A percentile compares a stretch with the other conserved stretches of the same genome.
Conservation (phyloP, 1,140 invertebrate species). For the Drosophila tropicalis region DNA sequence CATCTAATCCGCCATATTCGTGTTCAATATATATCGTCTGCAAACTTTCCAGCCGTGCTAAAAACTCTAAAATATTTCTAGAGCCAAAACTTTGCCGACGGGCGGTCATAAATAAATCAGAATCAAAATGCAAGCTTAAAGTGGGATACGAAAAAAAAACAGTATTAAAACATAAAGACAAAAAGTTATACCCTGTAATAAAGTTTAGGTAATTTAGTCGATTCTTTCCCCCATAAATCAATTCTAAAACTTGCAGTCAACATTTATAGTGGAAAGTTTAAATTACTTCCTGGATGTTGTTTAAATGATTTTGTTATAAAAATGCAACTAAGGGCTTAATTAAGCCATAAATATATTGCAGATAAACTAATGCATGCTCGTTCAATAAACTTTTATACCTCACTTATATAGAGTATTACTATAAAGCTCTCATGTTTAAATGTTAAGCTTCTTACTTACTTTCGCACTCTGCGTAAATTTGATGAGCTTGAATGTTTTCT, state of each 20-base stretch:
- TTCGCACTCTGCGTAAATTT: slow-evolving; percentile 60
- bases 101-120: slow-evolving; percentile 37
- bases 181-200: neutral
- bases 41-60: slow-evolving; percentile 57
- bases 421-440: slow-evolving; percentile 26
- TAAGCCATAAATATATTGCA: no score
- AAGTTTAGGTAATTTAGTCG: neutral
- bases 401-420: neutral
- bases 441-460: slow-evolving; percentile 52
- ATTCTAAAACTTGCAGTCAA: no score
- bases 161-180: neutral
- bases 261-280: no score
- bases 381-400: neutral
- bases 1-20: slow-evolving; percentile 37
- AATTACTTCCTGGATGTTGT: no score
- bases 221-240: no score
- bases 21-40: slow-evolving; percentile 65
- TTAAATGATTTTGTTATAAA: no score
- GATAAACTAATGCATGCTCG: no score
- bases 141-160: neutral
- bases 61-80: slow-evolving; percentile 44
- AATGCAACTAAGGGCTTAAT: no score
- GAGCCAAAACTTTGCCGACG: slow-evolving; percentile 40
- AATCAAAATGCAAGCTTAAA: neutral
- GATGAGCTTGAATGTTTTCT: slow-evolving; percentile 49